Evolutionary conservation across 1,140 invertebrate species (phyloP).

Genomic region (Drosophila malerkotliana): DNA sequence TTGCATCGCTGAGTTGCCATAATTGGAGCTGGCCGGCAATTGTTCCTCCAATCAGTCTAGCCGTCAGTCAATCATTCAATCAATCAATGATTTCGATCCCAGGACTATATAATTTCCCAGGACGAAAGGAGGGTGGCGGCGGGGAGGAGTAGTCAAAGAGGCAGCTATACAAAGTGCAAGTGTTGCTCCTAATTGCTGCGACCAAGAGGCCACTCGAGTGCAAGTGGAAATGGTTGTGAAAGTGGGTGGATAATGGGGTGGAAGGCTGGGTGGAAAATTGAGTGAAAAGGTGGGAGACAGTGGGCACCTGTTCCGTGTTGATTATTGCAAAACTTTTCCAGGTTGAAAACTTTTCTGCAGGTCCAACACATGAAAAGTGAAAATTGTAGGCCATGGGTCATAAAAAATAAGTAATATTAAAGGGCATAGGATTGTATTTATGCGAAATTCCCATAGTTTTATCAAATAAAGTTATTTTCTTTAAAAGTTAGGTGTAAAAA

Average conservation of each 20-base stretch:
- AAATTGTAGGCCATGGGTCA: constrained; percentile 5
- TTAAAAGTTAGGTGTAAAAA: no score
- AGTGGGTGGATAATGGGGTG: background rate
- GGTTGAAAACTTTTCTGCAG: constrained; percentile 34
- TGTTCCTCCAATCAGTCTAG: constrained; percentile 15
- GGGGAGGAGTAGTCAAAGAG: background rate
- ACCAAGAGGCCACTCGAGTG: constrained; percentile 4
- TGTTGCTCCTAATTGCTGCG: constrained; percentile 9
- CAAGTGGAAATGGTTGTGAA: background rate
- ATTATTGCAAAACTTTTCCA: constrained; percentile 56
- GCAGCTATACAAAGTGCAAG: constrained; percentile 1
- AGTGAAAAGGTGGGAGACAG: constrained; percentile 11
- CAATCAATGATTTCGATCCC: constrained; percentile 17
- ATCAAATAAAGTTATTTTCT: no score
- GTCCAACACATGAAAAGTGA: constrained; percentile 6
- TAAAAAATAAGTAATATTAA: background rate
- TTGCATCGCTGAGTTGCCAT: constrained; percentile 49
- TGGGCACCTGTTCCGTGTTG: constrained; percentile 17
- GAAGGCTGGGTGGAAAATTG: background rate
- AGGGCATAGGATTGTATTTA: background rate
- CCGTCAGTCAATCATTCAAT: constrained; percentile 49
- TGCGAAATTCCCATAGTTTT: background rate
- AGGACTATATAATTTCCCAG: constrained; percentile 5
- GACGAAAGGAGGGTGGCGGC: background rate
- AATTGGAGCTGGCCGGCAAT: constrained; percentile 33